These are phyloP conservation scores for Patella ulyssiponensis DNA, from an alignment of 2,888 invertebrate species.

Conservation along the genomic window DNA sequence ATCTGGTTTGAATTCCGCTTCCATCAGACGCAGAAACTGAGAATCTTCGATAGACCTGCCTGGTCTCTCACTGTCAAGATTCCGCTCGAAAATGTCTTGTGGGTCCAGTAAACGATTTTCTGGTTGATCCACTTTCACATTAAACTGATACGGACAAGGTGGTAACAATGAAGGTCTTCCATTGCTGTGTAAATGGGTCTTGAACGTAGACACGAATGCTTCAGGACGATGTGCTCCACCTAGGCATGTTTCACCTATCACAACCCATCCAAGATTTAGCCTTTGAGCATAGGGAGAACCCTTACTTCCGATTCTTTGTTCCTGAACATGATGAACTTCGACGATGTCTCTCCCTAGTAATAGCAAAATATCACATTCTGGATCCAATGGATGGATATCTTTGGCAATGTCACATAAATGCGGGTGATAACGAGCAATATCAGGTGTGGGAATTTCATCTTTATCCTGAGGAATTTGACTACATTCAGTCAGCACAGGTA, in stretches of 20 bases:
- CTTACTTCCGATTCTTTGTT: conserved; percentile 25
- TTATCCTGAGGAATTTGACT: conserved; percentile 28
- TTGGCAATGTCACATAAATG: conserved; percentile 23
- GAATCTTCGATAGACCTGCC: conserved; percentile 36
- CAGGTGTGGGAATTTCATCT: conserved; percentile 41
- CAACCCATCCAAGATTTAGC: conserved; percentile 27
- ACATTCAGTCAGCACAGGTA: conserved; percentile 39
- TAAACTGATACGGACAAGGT: conserved; percentile 22
- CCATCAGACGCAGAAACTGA: conserved; percentile 29
- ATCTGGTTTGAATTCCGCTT: conserved; percentile 17
- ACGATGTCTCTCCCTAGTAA: conserved; percentile 29
- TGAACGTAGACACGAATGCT: conserved; percentile 17
- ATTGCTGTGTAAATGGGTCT: conserved; percentile 12
- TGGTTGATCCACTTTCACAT: conserved; percentile 3
- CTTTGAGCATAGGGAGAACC: conserved; percentile 27
- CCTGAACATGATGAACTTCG: conserved; percentile 31
- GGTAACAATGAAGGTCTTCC: conserved; percentile 16
- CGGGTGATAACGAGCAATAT: conserved; percentile 16
- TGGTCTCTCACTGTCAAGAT: conserved; percentile 24
- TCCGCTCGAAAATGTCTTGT: conserved; percentile 19
- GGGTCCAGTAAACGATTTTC: not conserved
- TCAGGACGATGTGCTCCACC: conserved; percentile 22
- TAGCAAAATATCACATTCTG: conserved; percentile 25
- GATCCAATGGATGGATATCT: conserved; percentile 26
- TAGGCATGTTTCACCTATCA: conserved; percentile 29